Percentiles rank a stretch among this genome's conserved stretches.
phyloP scores from a whole-genome alignment of 1,140 invertebrate genomes.

The Eupristina koningsbergeri region DNA sequence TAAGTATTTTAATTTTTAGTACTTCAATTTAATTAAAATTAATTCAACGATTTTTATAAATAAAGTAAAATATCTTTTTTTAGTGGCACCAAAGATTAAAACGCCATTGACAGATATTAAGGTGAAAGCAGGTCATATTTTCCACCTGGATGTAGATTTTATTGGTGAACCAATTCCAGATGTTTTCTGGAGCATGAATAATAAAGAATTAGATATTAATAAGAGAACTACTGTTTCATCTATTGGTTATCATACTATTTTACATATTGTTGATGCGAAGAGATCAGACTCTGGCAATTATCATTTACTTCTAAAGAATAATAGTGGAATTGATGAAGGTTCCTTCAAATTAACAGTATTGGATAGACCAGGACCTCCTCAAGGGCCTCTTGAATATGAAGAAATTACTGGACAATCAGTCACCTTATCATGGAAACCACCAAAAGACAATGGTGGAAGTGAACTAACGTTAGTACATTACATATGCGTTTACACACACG shows the following conservation, averaged over 20 bases:
- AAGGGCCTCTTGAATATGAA: slow-evolving; percentile 92
- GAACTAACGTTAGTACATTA: slow-evolving; percentile 83
- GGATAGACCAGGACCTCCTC: slow-evolving; percentile 87
- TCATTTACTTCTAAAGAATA: slow-evolving; percentile 86
- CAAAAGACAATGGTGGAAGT: slow-evolving; percentile 94
- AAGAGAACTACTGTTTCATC: slow-evolving; percentile 89
- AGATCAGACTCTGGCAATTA: slow-evolving; percentile 89
- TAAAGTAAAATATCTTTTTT: slow-evolving; percentile 41
- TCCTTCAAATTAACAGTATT: slow-evolving; percentile 91
- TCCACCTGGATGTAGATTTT: slow-evolving; percentile 94
- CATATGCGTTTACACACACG: neutral
- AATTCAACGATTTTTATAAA: slow-evolving; percentile 8
- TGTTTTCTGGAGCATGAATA: slow-evolving; percentile 87
- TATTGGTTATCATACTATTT: slow-evolving; percentile 91
- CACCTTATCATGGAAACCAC: slow-evolving; percentile 95
- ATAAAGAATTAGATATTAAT: slow-evolving; percentile 81
- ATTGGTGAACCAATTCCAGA: slow-evolving; percentile 92
- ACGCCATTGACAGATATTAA: slow-evolving; percentile 90
- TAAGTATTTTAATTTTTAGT: slow-evolving; percentile 68
- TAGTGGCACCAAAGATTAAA: slow-evolving; percentile 92
- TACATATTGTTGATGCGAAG: slow-evolving; percentile 92
- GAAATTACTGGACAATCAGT: slow-evolving; percentile 94
- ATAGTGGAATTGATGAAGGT: slow-evolving; percentile 91
- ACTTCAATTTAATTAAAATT: neutral
- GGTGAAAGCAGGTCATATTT: slow-evolving; percentile 92